Evolutionary conservation across 1,140 invertebrate genomes (phyloP), one percentile per base, ranked within the genome.

Genomic region (Trachymyrmex septentrionalis): DNA sequence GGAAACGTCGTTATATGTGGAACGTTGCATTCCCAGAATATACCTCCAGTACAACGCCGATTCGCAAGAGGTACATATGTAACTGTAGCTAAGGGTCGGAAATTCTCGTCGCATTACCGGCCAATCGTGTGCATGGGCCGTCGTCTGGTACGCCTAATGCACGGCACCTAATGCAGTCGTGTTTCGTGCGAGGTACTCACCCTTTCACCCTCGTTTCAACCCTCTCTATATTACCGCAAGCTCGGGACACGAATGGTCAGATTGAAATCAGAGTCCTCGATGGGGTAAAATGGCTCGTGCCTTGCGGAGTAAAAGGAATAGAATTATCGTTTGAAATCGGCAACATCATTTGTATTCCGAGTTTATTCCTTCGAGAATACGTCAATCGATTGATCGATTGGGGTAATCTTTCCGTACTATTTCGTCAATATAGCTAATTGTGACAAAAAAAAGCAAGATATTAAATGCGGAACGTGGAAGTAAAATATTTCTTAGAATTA

Each of bases 191-290:
- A 90, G 64, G 77, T 78, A 72, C 34, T 86, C 82, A 34, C 86
- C 44, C 77, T 53, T 59, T 48, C 53, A 55, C 24, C 27, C 71
- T 12, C 34, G 38, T 84, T 78, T 82, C 71, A 63, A 80, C 64
- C 66, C 55, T 55, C 76, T 53, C 59, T 50, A 71, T 66, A 86
- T 90, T 90, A 91, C 87, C 90, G 77, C 91, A 92, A 90, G 73
- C 90, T 86, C 88, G 90, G 85, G 91, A 91, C 92, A 92, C 92
- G 90, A 92, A 90, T 73, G 88, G 82, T 87, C 90, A 92, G 92
- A 92, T 92, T 90, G 86, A 92, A 92, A 92, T 92, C 91, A 80
- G 80, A 72, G 76, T 72, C 69, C 27, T 48, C 57, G 50, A 64
- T 57, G 50, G 69, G 55, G 19, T 73, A 63, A 84, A 84, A 73